phyloP scores from a whole-genome alignment of 2,888 invertebrate species.

The Ichneumoninae sp. region DNA sequence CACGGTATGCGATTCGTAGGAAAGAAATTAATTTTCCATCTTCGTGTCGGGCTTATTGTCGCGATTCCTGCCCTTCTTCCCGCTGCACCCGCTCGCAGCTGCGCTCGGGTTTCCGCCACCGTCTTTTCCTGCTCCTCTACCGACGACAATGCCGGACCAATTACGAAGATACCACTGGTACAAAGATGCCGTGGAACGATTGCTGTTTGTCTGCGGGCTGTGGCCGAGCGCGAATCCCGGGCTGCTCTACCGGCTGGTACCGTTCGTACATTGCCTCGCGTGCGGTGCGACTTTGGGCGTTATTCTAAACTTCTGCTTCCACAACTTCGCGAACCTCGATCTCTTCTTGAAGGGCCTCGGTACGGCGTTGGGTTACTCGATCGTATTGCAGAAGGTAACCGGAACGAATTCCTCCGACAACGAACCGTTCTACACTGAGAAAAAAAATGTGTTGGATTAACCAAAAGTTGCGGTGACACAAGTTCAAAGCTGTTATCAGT shows the following conservation, averaged over 20 bases:
- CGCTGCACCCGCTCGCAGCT: not conserved
- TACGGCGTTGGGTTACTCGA: conserved; percentile 46
- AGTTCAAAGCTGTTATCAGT: no score
- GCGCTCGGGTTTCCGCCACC: not conserved
- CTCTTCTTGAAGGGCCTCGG: conserved; percentile 62
- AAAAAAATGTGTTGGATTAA: no score
- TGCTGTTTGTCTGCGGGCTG: conserved; percentile 51
- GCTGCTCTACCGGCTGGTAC: conserved; percentile 28
- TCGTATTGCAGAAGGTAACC: conserved; percentile 36
- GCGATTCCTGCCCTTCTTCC: not conserved
- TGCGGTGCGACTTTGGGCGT: conserved; percentile 25
- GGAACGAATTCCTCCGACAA: not conserved
- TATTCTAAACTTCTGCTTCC: conserved; percentile 58
- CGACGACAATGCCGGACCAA: conserved; percentile 38
- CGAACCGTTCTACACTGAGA: not conserved
- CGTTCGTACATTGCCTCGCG: conserved; percentile 15
- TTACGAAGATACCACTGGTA: conserved; percentile 53
- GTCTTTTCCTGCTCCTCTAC: not conserved
- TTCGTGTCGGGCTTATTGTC: not conserved
- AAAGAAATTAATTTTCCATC: not conserved
- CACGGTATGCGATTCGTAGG: not conserved
- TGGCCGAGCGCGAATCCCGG: conserved; percentile 53
- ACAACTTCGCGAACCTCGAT: conserved; percentile 55
- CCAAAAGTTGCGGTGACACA: no score
- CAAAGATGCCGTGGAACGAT: conserved; percentile 32